phyloP scores from a whole-genome alignment of 2,113 vertebrate genomes.

The Solenodon paradoxus region DNA sequence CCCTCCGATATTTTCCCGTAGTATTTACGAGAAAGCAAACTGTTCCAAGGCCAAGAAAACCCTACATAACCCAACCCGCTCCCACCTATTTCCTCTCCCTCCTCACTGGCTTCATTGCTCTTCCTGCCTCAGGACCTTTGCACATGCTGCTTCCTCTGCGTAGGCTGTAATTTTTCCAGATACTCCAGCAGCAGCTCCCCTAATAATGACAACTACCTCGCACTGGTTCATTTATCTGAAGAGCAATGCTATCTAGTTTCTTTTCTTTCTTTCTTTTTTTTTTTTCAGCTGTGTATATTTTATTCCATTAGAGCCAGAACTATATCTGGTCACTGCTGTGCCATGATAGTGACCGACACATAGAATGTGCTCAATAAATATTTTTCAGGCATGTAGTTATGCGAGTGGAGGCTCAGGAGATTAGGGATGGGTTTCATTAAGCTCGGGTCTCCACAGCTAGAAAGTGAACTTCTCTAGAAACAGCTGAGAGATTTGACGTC shows the following conservation, averaged over 20 bases:
- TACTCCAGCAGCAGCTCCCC: not conserved
- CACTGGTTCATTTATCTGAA: not conserved
- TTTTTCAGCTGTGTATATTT: not conserved
- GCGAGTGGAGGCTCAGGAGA: rapidly evolving
- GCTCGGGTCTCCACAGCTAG: not conserved
- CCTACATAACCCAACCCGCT: not conserved
- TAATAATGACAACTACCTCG: not conserved
- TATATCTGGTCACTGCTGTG: not conserved
- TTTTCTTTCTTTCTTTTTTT: not conserved
- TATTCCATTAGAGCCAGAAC: not conserved
- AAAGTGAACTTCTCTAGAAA: constrained; percentile 47
- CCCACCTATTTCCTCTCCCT: not conserved
- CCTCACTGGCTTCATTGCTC: not conserved
- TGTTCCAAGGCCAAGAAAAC: not conserved
- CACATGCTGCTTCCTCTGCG: not conserved
- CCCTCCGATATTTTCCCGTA: not conserved
- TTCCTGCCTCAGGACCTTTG: not conserved
- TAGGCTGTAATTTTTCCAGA: not conserved
- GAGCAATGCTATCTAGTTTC: not conserved
- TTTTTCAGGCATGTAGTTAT: too few relatives aligned
- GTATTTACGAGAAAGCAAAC: not conserved
- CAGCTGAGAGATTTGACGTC: constrained; percentile 57
- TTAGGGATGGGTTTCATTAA: not conserved
- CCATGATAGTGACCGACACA: not conserved
- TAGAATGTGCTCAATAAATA: not conserved